These are phyloP conservation scores for Atta colombica DNA, from an alignment of 1,140 invertebrate species.

Conservation along the genomic window DNA sequence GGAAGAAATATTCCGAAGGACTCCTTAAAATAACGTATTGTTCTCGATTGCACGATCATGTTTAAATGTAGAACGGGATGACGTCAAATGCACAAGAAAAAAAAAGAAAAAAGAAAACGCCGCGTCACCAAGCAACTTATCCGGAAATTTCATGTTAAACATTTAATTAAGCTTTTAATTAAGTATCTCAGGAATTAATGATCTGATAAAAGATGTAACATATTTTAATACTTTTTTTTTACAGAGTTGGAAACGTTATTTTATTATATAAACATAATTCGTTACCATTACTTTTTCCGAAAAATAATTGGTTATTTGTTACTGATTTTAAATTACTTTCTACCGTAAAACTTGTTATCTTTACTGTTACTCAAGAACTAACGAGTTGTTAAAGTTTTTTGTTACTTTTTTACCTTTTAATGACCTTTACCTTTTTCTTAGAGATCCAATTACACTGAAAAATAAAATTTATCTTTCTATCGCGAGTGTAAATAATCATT, in stretches of 20 bases:
- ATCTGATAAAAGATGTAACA: neutral
- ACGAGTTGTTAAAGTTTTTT: too few species aligned
- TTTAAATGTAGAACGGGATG: neutral
- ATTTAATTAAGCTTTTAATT: neutral
- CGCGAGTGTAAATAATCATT: too few species aligned
- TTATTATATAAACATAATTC: too few species aligned
- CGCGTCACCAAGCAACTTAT: neutral
- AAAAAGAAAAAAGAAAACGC: slow-evolving; percentile 3
- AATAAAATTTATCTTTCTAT: too few species aligned
- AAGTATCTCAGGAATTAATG: neutral
- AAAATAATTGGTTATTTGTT: too few species aligned
- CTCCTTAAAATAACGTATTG: neutral
- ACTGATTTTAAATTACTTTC: too few species aligned
- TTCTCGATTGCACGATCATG: neutral
- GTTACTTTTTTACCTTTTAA: too few species aligned
- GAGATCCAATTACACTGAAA: too few species aligned
- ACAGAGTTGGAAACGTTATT: neutral
- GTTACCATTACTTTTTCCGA: too few species aligned
- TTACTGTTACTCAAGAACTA: too few species aligned
- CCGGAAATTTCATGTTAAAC: slow-evolving; percentile 2
- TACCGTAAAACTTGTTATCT: too few species aligned
- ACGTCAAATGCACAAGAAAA: slow-evolving; percentile 7
- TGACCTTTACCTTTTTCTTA: too few species aligned
- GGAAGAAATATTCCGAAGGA: neutral
- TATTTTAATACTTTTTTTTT: neutral